These are phyloP conservation scores for Ptychobarbus kaznakovi DNA, from an alignment of 2,797 vertebrate species.

Conservation along the genomic window DNA sequence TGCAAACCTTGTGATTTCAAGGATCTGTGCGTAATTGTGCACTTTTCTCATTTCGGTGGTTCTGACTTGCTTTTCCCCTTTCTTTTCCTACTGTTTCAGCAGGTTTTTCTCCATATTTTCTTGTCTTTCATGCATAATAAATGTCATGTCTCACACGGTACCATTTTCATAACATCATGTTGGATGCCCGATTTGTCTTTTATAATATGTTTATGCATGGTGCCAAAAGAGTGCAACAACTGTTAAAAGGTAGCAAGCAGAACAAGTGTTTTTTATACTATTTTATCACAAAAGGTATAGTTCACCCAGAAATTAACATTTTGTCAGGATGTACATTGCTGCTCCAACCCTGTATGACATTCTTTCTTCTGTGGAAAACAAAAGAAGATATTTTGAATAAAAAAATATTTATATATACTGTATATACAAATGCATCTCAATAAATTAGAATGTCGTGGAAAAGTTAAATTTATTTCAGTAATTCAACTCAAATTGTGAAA, in stretches of 20 bases:
- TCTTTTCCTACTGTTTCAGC: background rate
- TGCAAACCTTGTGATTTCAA: constrained; percentile 8
- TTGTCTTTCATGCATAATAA: constrained; percentile 32
- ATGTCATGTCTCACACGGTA: background rate
- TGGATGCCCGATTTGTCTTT: constrained; percentile 18
- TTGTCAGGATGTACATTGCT: background rate
- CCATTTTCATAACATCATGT: constrained; percentile 6
- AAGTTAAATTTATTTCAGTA: too few relatives aligned
- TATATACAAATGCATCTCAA: too few relatives aligned
- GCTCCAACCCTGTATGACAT: background rate
- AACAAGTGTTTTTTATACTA: background rate
- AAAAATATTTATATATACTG: too few relatives aligned
- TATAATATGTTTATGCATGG: constrained; percentile 15
- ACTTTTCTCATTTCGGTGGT: background rate
- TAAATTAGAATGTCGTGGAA: too few relatives aligned
- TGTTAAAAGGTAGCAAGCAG: constrained; percentile 9
- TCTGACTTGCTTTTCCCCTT: background rate
- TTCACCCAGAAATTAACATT: background rate
- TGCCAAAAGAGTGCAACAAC: background rate
- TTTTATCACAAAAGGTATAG: background rate
- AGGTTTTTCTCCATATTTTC: background rate
- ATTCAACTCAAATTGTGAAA: too few relatives aligned
- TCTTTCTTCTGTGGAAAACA: background rate
- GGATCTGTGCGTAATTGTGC: background rate
- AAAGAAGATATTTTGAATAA: background rate